Evolutionary conservation across 2,888 invertebrate species (phyloP).

Genomic region (Lysandra coridon): DNA sequence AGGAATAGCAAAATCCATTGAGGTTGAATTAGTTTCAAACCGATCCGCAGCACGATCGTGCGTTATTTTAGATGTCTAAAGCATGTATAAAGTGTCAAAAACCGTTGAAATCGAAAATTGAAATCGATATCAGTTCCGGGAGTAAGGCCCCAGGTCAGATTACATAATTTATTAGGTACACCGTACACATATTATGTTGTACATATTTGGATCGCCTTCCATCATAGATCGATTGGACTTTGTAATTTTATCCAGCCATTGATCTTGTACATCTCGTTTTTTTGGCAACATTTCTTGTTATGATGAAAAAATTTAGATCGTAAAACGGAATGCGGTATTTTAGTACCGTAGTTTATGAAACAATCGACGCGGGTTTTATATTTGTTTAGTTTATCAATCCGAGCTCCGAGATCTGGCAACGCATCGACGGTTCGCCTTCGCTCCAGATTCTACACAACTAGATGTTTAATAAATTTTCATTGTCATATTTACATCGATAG

Average conservation of each 20-base stretch:
- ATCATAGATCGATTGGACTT: neutral
- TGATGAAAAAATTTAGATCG: conserved; percentile 6
- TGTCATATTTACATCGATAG: neutral
- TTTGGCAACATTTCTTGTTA: conserved; percentile 10
- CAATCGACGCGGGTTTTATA: conserved; percentile 16
- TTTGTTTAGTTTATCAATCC: conserved; percentile 19
- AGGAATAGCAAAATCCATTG: too few relatives aligned
- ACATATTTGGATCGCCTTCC: too few relatives aligned
- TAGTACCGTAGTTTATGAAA: conserved; percentile 6
- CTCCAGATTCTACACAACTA: neutral
- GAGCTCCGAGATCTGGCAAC: conserved; percentile 13
- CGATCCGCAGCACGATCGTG: too few relatives aligned
- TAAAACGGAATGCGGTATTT: conserved; percentile 20
- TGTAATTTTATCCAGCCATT: neutral
- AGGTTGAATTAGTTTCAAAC: too few relatives aligned
- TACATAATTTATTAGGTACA: too few relatives aligned
- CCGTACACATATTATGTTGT: too few relatives aligned
- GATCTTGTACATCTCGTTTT: conserved; percentile 3
- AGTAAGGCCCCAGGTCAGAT: too few relatives aligned
- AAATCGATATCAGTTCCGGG: too few relatives aligned
- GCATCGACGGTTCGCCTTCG: neutral
- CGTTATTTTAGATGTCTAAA: too few relatives aligned
- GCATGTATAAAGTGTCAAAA: too few relatives aligned
- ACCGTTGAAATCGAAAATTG: too few relatives aligned
- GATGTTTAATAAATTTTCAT: neutral